Evolutionary conservation across 2,797 vertebrate species (phyloP), one percentile per base, ranked within the genome.

Genomic region (Onychomys torridus): DNA sequence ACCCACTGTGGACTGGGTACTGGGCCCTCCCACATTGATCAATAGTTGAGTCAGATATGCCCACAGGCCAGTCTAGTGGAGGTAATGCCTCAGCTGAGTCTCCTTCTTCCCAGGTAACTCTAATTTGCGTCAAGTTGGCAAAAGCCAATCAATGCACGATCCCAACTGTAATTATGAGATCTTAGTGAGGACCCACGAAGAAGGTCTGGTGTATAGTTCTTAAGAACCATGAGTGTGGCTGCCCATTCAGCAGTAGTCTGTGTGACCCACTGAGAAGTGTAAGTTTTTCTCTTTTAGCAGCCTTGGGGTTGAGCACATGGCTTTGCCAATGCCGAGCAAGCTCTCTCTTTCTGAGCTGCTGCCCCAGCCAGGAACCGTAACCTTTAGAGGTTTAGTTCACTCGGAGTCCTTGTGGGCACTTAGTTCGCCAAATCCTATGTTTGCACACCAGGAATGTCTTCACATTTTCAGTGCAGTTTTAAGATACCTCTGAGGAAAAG

Each of bases 161-260:
- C 89, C 77, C 2, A 2, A 3, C 0, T 37, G 2, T 29, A 55
- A 19, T 29, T 65, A 6, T 16, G 73, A 37, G n/a, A 32, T 29
- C 65, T 55, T 46, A 61, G 9, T 10, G 12, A 52, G 2, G 9
- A 23, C 13, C 9, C 61, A 25, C 11, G 32, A 34, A 37, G 29
- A 29, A 0, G 4, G 7, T 29, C 67, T 23, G 32, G 12, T 85
- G 23, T 2, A 0, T 6, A 2, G 6, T 27, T 43, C 55, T 29
- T 46, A 25, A n/a, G 65, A 67, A 67, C 17, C 23, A 12, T 6
- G 75, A 6, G 8, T 9, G 0, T 0, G 14, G 1, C 57, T 5
- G 1, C 19, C 49, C 0, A 0, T 8, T 16, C 59, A 9, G 25
- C 2, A 32, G 2, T 75, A 7, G 82, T 3, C 5, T 12, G 1